phyloP scores from a whole-genome alignment of 2,797 vertebrate genomes.

The Diplodus puntazzo region DNA sequence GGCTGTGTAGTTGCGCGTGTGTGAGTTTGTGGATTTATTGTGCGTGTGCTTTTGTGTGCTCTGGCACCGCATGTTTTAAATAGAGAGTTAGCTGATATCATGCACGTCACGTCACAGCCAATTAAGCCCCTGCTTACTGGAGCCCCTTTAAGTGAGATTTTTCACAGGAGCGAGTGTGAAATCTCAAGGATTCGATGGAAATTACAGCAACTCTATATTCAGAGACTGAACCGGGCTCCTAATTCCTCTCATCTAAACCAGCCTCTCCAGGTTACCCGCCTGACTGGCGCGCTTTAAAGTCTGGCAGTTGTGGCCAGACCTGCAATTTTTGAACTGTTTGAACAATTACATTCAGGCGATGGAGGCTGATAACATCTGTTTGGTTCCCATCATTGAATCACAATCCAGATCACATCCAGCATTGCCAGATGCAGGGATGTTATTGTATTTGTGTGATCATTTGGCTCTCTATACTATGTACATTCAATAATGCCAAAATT shows the following conservation, averaged over 20 bases:
- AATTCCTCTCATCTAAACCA: constrained; percentile 42
- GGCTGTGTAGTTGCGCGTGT: background rate
- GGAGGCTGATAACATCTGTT: constrained; percentile 7
- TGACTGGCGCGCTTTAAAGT: constrained; percentile 19
- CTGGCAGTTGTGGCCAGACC: background rate
- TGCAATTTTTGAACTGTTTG: background rate
- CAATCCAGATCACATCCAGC: no score
- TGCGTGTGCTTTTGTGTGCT: constrained; percentile 7
- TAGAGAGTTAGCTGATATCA: constrained; percentile 60
- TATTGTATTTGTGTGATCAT: no score
- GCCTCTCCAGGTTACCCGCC: constrained; percentile 26
- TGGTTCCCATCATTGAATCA: background rate
- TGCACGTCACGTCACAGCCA: constrained; percentile 77
- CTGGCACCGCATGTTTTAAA: constrained; percentile 33
- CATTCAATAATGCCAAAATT: no score
- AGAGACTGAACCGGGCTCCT: constrained; percentile 53
- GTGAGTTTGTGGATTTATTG: background rate
- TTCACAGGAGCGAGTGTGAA: constrained; percentile 85
- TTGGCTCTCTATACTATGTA: no score
- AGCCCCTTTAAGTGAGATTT: constrained; percentile 83
- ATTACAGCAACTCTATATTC: constrained; percentile 78
- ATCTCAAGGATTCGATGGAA: constrained; percentile 80
- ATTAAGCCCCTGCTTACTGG: constrained; percentile 81
- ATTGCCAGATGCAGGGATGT: no score
- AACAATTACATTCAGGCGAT: background rate